Conservation (phyloP, 2,888 invertebrate species). For the Brachypterus glaber region DNA sequence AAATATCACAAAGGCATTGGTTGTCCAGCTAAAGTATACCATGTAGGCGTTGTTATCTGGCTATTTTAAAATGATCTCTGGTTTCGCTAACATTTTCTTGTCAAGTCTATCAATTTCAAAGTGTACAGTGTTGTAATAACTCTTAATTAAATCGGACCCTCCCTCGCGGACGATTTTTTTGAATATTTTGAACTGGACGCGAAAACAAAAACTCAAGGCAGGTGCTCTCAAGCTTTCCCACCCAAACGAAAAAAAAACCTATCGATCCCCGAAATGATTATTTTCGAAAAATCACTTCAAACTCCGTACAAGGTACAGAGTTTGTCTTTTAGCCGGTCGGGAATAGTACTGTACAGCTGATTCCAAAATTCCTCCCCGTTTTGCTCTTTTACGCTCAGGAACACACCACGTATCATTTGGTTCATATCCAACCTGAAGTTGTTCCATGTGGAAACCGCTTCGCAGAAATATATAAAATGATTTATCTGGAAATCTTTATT, state of each 20-base stretch:
- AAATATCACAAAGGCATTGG: too few relatives aligned
- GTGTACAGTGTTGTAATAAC: too few relatives aligned
- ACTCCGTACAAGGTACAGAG: slow-evolving; percentile 67
- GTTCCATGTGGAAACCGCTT: slow-evolving; percentile 95
- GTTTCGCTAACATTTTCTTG: too few relatives aligned
- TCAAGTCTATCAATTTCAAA: too few relatives aligned
- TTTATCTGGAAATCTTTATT: slow-evolving; percentile 93
- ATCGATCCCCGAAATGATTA: slow-evolving; percentile 19
- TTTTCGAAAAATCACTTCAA: slow-evolving; percentile 26
- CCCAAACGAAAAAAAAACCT: slow-evolving; percentile 22
- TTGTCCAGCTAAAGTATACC: too few relatives aligned
- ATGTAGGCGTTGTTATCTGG: too few relatives aligned
- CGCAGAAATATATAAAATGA: slow-evolving; percentile 98
- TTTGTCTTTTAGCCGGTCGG: slow-evolving; percentile 81
- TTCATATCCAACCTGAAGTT: slow-evolving; percentile 81
- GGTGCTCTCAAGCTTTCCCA: slow-evolving; percentile 38
- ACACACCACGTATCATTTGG: slow-evolving; percentile 86
- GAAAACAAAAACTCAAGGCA: slow-evolving; percentile 31
- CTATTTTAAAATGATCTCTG: too few relatives aligned
- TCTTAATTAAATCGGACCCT: slow-evolving; percentile 26
- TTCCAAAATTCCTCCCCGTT: slow-evolving; percentile 96
- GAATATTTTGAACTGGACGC: slow-evolving; percentile 19
- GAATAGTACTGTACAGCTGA: slow-evolving; percentile 92
- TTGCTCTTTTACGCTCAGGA: slow-evolving; percentile 92
- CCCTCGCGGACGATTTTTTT: slow-evolving; percentile 30